Percentiles rank a stretch among this genome's conserved stretches.
phyloP scores from a whole-genome alignment of 2,888 invertebrate species.

The Trypoxylon attenuatum region DNA sequence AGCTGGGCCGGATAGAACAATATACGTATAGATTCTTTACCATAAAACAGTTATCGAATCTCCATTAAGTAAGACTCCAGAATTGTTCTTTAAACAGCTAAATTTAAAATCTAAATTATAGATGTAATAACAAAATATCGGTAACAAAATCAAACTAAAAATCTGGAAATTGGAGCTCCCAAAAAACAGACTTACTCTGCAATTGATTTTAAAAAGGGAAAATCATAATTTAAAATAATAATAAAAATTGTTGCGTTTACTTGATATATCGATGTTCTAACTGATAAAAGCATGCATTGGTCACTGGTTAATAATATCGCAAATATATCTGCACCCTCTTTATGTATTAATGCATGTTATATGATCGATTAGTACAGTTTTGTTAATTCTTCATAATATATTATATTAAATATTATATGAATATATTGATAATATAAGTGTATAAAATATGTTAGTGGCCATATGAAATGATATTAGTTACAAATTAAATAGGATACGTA shows the following conservation, averaged over 20 bases:
- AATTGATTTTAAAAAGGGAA: too few species aligned
- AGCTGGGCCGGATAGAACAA: too few species aligned
- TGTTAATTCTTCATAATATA: not conserved
- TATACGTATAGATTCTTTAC: too few species aligned
- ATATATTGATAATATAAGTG: not conserved
- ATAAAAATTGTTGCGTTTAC: not conserved
- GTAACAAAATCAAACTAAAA: too few species aligned
- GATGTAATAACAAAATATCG: too few species aligned
- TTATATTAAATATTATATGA: not conserved
- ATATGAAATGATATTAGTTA: constrained; percentile 10
- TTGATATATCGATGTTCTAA: too few species aligned
- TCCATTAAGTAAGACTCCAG: too few species aligned
- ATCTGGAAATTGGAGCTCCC: too few species aligned
- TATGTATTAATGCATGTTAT: not conserved
- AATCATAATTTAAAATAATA: not conserved
- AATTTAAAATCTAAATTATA: too few species aligned
- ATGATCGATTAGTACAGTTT: not conserved
- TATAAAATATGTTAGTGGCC: constrained; percentile 6
- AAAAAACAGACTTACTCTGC: too few species aligned
- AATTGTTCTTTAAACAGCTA: too few species aligned
- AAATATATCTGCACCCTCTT: not conserved
- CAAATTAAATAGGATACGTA: constrained; percentile 18
- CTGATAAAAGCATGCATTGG: not conserved
- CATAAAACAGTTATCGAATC: too few species aligned
- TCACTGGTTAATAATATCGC: not conserved